Base-by-base conservation (phyloP, 2,888 invertebrate genomes). In the Hanleya hanleyi region DNA sequence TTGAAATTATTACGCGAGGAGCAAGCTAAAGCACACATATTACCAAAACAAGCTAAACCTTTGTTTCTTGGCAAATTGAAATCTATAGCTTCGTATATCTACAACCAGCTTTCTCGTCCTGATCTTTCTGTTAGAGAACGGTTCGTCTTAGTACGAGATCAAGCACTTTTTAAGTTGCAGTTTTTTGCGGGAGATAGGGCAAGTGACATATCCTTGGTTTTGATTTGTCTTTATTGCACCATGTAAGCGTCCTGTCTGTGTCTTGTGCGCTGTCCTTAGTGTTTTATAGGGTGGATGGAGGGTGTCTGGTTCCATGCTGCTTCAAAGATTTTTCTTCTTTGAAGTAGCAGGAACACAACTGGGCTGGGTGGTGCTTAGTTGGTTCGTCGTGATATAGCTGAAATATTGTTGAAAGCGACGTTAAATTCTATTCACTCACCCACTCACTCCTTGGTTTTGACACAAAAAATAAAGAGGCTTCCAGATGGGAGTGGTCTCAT, bases 121-220 rank as follows among this genome's bases (percentile, higher is more conserved):
- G 67, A 49, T 12, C 32, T 32, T 9, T 32, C 32, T 49, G 32
- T 47, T 7, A 35, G 15, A 33, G 68, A 47, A 32, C 15, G 18
- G 26, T 68, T 51, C 37, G 36, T 51, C 2, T 35, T 35, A 29
- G 29, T 33, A 29, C 6, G 50, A 68, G 50, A 68, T 32, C 50
- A 68, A 35, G 68, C 50, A 1, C 32, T 68, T 1, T 50, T 68
- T 32, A 68, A 68, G 36, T 26, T 50, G n/a, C 41, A 47, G 36
- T 68, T 49, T 50, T 68, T 67, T 29, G 68, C 33, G 6, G 68
- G 68, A 22, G 50, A 68, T 33, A 4, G 68, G 12, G 50, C 50
- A 9, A 18, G 49, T 18, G 68, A 68, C 32, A n/a, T 49, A 36
- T 35, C 35, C 18, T n/a, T n/a, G n/a, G n/a, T n/a, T n/a, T n/a